A percentile compares a stretch with the other conserved stretches of the same genome.
phyloP scores from a whole-genome alignment of 1,140 invertebrate genomes.

The Cheumatopsyche charites region DNA sequence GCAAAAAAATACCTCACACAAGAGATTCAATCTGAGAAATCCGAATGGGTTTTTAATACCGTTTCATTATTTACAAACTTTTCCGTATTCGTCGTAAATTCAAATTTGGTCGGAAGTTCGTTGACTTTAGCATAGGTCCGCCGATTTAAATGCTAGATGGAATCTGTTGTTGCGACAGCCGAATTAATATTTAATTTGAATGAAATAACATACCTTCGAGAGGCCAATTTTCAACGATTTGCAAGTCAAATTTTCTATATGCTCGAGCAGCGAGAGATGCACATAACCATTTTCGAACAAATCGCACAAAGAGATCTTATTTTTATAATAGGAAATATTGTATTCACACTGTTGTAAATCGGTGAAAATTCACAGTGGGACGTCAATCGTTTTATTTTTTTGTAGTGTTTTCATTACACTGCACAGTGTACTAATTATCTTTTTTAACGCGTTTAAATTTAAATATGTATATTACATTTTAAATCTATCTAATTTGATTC shows the following conservation, averaged over 20 bases:
- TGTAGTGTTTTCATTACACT: too few relatives aligned
- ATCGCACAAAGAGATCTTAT: conserved; percentile 15
- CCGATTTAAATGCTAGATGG: conserved; percentile 26
- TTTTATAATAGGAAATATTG: too few relatives aligned
- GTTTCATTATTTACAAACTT: background rate
- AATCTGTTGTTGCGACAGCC: conserved; percentile 39
- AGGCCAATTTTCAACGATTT: conserved; percentile 34
- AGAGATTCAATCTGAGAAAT: too few relatives aligned
- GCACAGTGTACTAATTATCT: too few relatives aligned
- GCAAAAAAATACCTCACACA: background rate
- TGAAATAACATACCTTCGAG: conserved; percentile 13
- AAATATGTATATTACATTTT: too few relatives aligned
- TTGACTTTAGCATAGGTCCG: conserved; percentile 29
- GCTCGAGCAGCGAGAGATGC: conserved; percentile 29
- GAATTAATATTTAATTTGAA: conserved; percentile 33
- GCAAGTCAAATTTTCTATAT: conserved; percentile 38
- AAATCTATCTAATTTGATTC: too few relatives aligned
- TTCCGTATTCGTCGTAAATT: background rate
- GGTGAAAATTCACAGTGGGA: too few relatives aligned
- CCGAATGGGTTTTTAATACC: conserved; percentile 2
- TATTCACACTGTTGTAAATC: too few relatives aligned
- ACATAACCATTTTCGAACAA: conserved; percentile 28
- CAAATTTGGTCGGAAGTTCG: conserved; percentile 34
- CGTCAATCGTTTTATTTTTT: too few relatives aligned
- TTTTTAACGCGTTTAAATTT: too few relatives aligned